Evolutionary conservation across 2,113 vertebrate genomes (phyloP), one percentile per base, ranked within the genome.

Genomic region (Thomomys bottae): DNA sequence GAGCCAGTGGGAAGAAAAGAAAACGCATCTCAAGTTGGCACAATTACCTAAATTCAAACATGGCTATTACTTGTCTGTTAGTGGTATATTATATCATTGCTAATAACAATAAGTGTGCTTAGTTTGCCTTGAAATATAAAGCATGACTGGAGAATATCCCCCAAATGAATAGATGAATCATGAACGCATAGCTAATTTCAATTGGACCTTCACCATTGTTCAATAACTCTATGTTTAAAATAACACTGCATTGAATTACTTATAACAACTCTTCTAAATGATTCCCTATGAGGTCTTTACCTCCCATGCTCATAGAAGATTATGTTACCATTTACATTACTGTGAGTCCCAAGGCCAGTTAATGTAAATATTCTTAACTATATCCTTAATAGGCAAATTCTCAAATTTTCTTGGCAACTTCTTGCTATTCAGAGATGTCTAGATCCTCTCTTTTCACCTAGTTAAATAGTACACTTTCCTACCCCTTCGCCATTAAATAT

Each of bases 1-100:
- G 70, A 94, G 45, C 77, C 64, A 92, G 34, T 84, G 40, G 26
- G n/a, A 63, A 93, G 80, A 90, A 92, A 96, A 80, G 14, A 94
- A 94, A 94, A 90, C 54, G 57, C 18, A 78, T 88, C 84, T 89
- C 23, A 88, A 67, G 89, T 94, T 90, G 94, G 49, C 36, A 71
- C 21, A 91, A 77, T 89, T 91, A 89, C 42, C 21, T 49, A 84
- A 68, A 87, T 63, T 76, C 61, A 89, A 86, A n/a, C 42, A 90
- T 73, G 34, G 3, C 6, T 23, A 64, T 91, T 78, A 70, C 40
- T 88, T 88, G 34, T 83, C 36, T 94, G 78, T 90, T 59, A 85
- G 45, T 80, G 23, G 11, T 85, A 57, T 15, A 4, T 66, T 90
- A 36, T 83, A 36, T 84, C 81, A 32, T 86, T 83, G 72, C 18